Percentiles rank a stretch among this genome's conserved stretches.
phyloP scores from a whole-genome alignment of 2,113 vertebrate species.

The Promerops cafer region DNA sequence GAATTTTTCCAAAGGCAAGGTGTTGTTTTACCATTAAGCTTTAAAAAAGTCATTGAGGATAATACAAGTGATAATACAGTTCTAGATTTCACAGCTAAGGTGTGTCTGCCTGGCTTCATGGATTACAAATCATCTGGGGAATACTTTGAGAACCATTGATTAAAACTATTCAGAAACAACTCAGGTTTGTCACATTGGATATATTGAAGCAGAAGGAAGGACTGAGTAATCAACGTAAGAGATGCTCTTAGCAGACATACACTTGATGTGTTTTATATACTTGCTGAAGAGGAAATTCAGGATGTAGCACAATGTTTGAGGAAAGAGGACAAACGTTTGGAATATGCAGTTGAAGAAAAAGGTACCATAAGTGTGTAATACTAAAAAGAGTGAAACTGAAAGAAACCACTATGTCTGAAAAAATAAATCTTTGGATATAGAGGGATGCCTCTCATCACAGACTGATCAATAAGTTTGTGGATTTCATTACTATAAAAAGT shows the following conservation, averaged over 20 bases:
- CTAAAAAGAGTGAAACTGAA: not conserved
- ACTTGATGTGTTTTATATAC: not conserved
- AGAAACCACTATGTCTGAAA: not conserved
- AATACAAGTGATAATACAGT: not conserved
- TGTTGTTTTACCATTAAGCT: not conserved
- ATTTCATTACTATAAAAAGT: not conserved
- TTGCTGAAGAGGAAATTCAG: not conserved
- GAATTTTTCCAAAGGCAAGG: not conserved
- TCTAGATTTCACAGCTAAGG: not conserved
- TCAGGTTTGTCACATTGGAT: not conserved
- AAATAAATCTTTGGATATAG: not conserved
- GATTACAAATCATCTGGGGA: not conserved
- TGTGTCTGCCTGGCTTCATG: not conserved
- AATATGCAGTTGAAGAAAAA: not conserved
- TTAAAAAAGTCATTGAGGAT: not conserved
- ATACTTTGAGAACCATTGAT: not conserved
- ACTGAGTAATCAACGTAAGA: not conserved
- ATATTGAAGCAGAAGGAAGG: not conserved
- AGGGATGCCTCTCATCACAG: not conserved
- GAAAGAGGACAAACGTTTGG: not conserved
- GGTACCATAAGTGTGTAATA: not conserved
- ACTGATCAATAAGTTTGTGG: not conserved
- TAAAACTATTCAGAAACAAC: not conserved
- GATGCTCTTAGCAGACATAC: not conserved
- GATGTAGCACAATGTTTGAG: not conserved